Evolutionary conservation across 1,140 invertebrate species (phyloP), one percentile per base, ranked within the genome.

Genomic region (Maconellicoccus hirsutus): DNA sequence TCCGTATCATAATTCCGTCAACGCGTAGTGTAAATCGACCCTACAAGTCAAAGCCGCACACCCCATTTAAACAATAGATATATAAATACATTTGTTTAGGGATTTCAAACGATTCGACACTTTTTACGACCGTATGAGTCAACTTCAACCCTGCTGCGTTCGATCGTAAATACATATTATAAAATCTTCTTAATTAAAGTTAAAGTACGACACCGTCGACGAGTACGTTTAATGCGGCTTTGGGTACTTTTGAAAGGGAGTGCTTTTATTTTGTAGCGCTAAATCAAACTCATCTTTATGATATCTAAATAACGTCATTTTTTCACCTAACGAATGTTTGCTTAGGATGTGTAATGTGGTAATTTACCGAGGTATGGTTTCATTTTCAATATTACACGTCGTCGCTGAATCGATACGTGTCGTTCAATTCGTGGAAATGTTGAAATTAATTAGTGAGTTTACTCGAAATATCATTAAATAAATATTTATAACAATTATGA

Each of bases 71-170:
- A 66, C 61, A 66, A 66, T 66, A 66, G 22, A 66, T 16, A 66
- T 26, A 66, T 66, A 25, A 66, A 66, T 66, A 66, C 61, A 26
- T 25, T 66, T 23, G 61, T 66, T 66, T 66, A 66, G 61, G 61
- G 61, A 66, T 66, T 66, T 26, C 25, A 66, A 66, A 66, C 19
- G 25, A 19, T 23, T 66, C 61, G 61, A 66, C 61, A 66, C 25
- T 23, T 66, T 66, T 66, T 66, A 66, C 22, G 61, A 66, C 61
- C 21, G 61, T 66, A 66, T 66, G 61, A 66, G 61, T 66, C 61
- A 66, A 66, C 61, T 22, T 25, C 19, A 26, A 23, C 61, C 21
- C 61, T 19, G 22, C 61, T 66, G 10, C 10, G 25, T 66, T 66
- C 61, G 42, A 52, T 52, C 42, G 42, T 52, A 52, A 52, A 52